These are phyloP conservation scores for Tethea ocularis DNA, from an alignment of 2,888 invertebrate genomes.

Conservation along the genomic window DNA sequence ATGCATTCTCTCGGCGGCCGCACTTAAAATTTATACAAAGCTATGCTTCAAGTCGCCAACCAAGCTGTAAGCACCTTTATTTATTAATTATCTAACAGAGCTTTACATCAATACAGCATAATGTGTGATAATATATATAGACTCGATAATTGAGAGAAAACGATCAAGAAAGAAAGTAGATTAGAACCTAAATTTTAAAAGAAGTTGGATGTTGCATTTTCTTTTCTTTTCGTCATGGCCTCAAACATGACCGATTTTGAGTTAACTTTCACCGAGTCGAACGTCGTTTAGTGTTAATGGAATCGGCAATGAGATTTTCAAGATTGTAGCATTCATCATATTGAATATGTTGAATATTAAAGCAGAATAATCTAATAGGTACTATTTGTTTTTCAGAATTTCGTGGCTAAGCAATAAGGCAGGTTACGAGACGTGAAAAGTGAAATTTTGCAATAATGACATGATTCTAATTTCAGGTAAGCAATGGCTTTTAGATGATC, in stretches of 20 bases:
- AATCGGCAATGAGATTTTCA: not conserved
- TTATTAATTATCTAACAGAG: constrained; percentile 28
- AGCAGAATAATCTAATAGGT: constrained; percentile 17
- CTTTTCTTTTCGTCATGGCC: not conserved
- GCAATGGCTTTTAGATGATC: constrained; percentile 44
- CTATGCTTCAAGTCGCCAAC: constrained; percentile 16
- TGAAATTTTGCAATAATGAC: constrained; percentile 44
- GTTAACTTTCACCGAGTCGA: not conserved
- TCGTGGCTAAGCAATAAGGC: not conserved
- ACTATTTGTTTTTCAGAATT: not conserved
- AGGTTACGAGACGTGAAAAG: not conserved
- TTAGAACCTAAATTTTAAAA: not conserved
- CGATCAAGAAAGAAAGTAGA: not conserved
- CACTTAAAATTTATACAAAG: constrained; percentile 34
- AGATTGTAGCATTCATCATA: not conserved
- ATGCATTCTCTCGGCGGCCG: too few relatives aligned
- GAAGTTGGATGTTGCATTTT: not conserved
- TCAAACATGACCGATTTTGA: constrained; percentile 6
- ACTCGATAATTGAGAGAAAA: not conserved
- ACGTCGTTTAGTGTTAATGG: not conserved
- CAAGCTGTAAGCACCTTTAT: constrained; percentile 13
- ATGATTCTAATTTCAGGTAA: constrained; percentile 51
- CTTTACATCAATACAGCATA: not conserved
- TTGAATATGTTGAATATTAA: constrained; percentile 18
- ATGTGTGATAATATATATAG: not conserved